Conservation (phyloP, 2,888 invertebrate species). For the Buathra laborator region DNA sequence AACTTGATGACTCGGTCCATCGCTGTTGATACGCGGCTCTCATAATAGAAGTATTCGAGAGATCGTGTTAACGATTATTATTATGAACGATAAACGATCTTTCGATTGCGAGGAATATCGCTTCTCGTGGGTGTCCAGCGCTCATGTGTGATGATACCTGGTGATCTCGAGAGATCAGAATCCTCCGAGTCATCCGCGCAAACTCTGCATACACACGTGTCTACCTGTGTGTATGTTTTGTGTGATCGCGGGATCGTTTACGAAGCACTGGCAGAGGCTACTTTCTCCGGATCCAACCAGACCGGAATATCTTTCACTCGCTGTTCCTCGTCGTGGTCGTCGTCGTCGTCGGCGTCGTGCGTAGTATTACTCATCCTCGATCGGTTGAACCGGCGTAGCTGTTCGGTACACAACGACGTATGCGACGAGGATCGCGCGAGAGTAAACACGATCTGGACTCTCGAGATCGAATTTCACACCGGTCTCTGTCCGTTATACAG, state of each 20-base stretch:
- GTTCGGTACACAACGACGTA: constrained; percentile 2
- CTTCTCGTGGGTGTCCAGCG: constrained; percentile 40
- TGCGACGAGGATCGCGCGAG: constrained; percentile 36
- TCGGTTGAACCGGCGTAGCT: constrained; percentile 46
- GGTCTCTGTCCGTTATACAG: constrained; percentile 3
- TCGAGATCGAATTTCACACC: constrained; percentile 53
- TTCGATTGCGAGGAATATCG: constrained; percentile 36
- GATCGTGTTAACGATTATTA: constrained; percentile 52
- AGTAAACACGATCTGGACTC: constrained; percentile 47
- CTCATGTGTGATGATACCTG: constrained; percentile 23
- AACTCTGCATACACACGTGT: neutral
- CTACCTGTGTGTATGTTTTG: neutral
- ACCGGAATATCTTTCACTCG: constrained; percentile 76
- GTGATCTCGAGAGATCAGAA: constrained; percentile 44
- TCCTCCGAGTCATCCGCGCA: constrained; percentile 41
- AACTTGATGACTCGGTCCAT: constrained; percentile 29
- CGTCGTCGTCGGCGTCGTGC: constrained; percentile 32
- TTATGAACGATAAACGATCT: constrained; percentile 49
- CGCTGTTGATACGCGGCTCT: neutral
- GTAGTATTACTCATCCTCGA: constrained; percentile 72
- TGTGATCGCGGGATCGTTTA: neutral
- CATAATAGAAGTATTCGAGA: constrained; percentile 20
- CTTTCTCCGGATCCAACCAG: constrained; percentile 77
- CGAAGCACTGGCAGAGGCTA: constrained; percentile 61
- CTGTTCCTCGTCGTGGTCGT: constrained; percentile 49